Evolutionary conservation across 1,140 invertebrate species (phyloP), one percentile per base, ranked within the genome.

Genomic region (Gonioctena quinquepunctata): DNA sequence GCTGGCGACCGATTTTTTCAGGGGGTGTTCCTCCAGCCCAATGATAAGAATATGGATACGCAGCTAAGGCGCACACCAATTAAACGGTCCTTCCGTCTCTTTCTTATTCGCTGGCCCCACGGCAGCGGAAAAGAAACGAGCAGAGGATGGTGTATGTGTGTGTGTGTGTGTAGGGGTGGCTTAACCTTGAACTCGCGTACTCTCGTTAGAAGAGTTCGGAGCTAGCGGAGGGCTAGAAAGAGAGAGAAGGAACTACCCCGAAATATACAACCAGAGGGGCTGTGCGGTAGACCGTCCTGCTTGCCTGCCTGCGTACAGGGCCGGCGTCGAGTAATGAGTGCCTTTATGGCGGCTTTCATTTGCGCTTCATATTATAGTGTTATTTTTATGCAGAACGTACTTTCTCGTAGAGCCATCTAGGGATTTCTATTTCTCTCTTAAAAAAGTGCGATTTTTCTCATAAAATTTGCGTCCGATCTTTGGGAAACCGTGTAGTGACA

Each of bases 141-240:
- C 52, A 52, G 64, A 63, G 61, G 42, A 49, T 48, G 61, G 28
- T 49, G 61, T 42, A 48, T 63, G 28, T 66, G 72, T 69, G 71
- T 26, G 28, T 49, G 61, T 42, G 21, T 63, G 28, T 66, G 72
- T 69, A 74, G 69, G 72, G 72, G 72, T 74, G 72, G 70, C 69
- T 54, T 69, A 61, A 72, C 70, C 70, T 72, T 72, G 70, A 72
- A 72, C 70, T 63, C 33, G 11, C 33, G 7, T 63, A 72, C 70
- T 63, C 33, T 42, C 33, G 7, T 63, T 42, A 63, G 11, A 25
- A 13, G 56, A 59, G 56, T 25, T 11, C 21, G 56, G 26, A 42
- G 61, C 5, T 3, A 11, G 18, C 21, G 19, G 49, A 42, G 62
- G 25, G 64, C 50, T 16, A 56, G 49, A 52, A 27, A 66, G 6